Base-by-base conservation (phyloP, 2,113 vertebrate species). In the Delphinus delphis region DNA sequence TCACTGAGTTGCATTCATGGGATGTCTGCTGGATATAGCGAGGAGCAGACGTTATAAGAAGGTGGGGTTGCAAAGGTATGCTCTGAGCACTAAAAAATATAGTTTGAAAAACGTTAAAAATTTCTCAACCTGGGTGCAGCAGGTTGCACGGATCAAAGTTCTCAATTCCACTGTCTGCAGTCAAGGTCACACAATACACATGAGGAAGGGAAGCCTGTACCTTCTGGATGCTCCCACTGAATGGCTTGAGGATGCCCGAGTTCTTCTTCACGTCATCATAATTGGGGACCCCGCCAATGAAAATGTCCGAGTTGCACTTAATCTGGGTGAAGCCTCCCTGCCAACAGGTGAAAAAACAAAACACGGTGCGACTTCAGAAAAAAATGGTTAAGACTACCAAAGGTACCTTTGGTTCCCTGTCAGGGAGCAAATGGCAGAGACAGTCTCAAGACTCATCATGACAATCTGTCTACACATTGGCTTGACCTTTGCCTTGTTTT, bases 311-410 rank as follows among this genome's bases (percentile, higher is more conserved):
- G 96, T 99, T 99, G 98, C 99, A 99, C 89, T 99, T 99, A 94
- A 99, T 99, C 98, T 99, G 99, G 18, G 99, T 99, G 98, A 99
- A 99, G 81, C 99, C 99, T 15, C 99, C 99, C 99, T 99, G 97
- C 18, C 92, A 96, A 60, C 63, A 68, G 77, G 77, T 21, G 0
- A 91, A 65, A 26, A 26, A 88, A 70, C 2, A 92, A 90, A 89
- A 90, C 28, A 67, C 0, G 10, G 13, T 8, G 15, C 26, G 12
- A 38, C 21, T 36, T 89, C 15, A 63, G 74, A 84, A 90, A 0
- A 53, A 55, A 79, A 21, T 93, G 81, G 18, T 76, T 31, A 38
- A 33, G 11, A 79, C 9, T 3, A 93, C 23, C 36, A 92, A 55
- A 4, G 33, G 10, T 4, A 63, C 6, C 33, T 76, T 31, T 5